Percentiles rank a stretch among this genome's conserved stretches.
Evolutionary conservation across 2,797 vertebrate species (phyloP).

Genomic region (Uromys caudimaculatus): DNA sequence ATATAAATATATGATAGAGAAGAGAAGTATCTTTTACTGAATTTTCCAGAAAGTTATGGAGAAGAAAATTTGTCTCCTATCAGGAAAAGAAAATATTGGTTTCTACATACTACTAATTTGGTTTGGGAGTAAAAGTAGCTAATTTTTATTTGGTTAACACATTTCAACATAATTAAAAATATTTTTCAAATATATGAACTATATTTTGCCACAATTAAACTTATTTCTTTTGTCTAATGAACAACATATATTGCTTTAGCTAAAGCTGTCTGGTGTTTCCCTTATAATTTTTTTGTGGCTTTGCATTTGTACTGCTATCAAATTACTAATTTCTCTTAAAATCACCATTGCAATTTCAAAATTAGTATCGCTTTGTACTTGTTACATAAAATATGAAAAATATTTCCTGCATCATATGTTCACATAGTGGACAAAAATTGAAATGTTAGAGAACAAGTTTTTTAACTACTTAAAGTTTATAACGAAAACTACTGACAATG

Average conservation of each 20-base stretch:
- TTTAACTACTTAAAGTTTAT: not conserved
- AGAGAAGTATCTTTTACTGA: not conserved
- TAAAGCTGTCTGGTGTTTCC: not conserved
- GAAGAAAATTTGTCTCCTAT: not conserved
- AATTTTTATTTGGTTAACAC: not conserved
- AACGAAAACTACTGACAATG: not conserved
- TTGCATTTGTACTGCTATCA: not conserved
- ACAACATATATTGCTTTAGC: not conserved
- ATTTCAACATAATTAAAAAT: not conserved
- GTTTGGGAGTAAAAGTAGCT: not conserved
- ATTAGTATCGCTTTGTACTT: not conserved
- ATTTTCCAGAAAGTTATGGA: not conserved
- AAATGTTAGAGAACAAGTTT: not conserved
- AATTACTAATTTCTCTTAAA: slow-evolving; percentile 33
- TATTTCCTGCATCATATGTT: not conserved
- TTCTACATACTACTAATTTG: not conserved
- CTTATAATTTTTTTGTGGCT: not conserved
- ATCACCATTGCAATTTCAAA: slow-evolving; percentile 46
- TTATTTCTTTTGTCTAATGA: not conserved
- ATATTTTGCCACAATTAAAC: not conserved
- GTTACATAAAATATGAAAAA: not conserved
- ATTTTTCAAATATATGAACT: not conserved
- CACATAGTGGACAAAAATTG: not conserved
- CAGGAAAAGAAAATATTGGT: not conserved
- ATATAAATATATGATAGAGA: not conserved